Conservation (phyloP, 2,113 vertebrate species). For the Ifrita kowaldi region DNA sequence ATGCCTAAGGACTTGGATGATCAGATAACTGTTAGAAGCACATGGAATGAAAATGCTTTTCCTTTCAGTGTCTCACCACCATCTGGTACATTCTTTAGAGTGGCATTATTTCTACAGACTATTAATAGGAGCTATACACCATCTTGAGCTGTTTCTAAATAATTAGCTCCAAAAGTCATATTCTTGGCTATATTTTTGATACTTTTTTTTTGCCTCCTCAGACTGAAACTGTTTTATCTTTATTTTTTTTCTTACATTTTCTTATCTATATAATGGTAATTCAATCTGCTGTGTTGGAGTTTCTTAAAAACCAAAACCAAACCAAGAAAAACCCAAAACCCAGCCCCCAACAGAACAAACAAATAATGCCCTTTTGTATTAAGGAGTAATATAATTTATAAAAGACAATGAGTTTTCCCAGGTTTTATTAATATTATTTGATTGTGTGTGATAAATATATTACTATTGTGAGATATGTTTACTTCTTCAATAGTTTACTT, state of each 20-base stretch:
- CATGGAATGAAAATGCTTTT: slow-evolving; percentile 31
- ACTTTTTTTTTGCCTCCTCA: not conserved
- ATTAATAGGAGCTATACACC: slow-evolving; percentile 7
- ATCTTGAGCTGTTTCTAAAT: slow-evolving; percentile 50
- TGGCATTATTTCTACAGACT: slow-evolving; percentile 26
- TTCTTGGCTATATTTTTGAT: not conserved
- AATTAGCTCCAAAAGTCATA: slow-evolving; percentile 25
- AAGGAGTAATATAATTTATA: not conserved
- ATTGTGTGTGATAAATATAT: not conserved
- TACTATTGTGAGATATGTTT: not conserved
- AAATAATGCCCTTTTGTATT: rapidly evolving
- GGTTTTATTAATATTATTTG: not conserved
- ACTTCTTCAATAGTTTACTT: not conserved
- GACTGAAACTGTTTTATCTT: not conserved
- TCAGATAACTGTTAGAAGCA: slow-evolving; percentile 28
- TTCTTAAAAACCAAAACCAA: not conserved
- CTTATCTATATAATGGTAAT: not conserved
- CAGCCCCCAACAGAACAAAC: not conserved
- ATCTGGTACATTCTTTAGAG: slow-evolving; percentile 25
- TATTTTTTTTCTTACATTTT: not conserved
- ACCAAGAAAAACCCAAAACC: not conserved
- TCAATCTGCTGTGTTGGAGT: not conserved
- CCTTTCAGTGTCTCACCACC: slow-evolving; percentile 28
- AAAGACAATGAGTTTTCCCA: not conserved
- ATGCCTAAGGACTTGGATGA: not conserved